These are phyloP conservation scores for Eciton burchellii DNA, from an alignment of 1,140 invertebrate genomes.

Conservation along the genomic window DNA sequence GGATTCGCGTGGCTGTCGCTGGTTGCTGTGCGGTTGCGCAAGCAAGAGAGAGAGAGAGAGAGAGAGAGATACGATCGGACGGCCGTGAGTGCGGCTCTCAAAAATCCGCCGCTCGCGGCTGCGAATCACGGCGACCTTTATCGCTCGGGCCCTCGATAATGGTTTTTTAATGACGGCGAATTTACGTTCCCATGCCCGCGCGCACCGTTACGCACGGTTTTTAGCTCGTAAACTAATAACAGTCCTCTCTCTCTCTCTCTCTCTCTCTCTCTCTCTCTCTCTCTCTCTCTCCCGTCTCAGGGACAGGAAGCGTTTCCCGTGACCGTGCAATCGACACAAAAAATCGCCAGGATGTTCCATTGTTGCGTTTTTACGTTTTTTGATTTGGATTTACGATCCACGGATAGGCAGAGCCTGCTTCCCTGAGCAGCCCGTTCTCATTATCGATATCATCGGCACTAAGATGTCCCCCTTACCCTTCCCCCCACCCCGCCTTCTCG, in stretches of 20 bases:
- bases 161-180: slow-evolving; percentile 55
- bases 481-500: too few relatives aligned
- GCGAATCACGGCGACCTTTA: slow-evolving; percentile 14
- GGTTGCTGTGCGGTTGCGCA: slow-evolving; percentile 49
- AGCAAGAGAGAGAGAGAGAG: slow-evolving; percentile 26
- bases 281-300: too few relatives aligned
- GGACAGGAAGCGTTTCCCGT: slow-evolving; percentile 20
- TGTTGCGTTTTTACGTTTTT: too few relatives aligned
- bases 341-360: background rate
- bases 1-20: background rate
- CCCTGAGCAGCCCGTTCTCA: too few relatives aligned
- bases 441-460: too few relatives aligned
- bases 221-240: slow-evolving; percentile 58
- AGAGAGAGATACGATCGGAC: background rate
- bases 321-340: background rate
- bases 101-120: slow-evolving; percentile 15
- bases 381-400: too few relatives aligned
- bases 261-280: too few relatives aligned
- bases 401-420: too few relatives aligned
- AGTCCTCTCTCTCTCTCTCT: background rate
- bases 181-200: slow-evolving; percentile 67
- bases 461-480: too few relatives aligned
- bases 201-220: slow-evolving; percentile 39
- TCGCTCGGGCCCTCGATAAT: slow-evolving; percentile 18
- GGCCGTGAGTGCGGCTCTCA: slow-evolving; percentile 13